These are phyloP conservation scores for Dascillus cervinus DNA, from an alignment of 2,888 invertebrate genomes.

Conservation along the genomic window DNA sequence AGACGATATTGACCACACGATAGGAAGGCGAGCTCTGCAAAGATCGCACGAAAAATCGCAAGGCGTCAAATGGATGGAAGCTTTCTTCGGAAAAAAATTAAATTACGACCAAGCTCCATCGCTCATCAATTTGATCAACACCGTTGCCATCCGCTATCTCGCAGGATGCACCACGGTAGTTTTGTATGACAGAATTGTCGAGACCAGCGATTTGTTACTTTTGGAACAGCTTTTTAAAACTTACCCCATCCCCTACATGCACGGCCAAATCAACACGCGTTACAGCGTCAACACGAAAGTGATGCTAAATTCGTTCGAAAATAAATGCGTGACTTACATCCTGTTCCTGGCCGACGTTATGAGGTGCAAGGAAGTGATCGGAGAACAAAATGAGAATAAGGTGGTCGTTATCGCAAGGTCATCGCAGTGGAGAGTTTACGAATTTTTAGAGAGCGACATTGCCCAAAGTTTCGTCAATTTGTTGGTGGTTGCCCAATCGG, in stretches of 20 bases:
- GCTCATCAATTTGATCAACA: conserved; percentile 52
- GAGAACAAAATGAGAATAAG: conserved; percentile 54
- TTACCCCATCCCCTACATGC: conserved; percentile 52
- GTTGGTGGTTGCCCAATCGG: conserved; percentile 60
- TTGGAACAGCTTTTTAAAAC: conserved; percentile 51
- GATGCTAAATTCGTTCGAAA: conserved; percentile 37
- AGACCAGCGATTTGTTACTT: conserved; percentile 48
- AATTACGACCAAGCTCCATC: conserved; percentile 48
- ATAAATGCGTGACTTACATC: conserved; percentile 57
- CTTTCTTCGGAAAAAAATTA: conserved; percentile 26
- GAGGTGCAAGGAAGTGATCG: conserved; percentile 51
- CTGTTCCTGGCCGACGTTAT: conserved; percentile 60
- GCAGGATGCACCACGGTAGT: conserved; percentile 58
- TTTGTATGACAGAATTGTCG: conserved; percentile 57
- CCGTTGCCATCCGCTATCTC: conserved; percentile 53
- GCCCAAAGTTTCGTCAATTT: conserved; percentile 64
- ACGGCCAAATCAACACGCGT: conserved; percentile 52
- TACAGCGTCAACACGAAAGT: conserved; percentile 44
- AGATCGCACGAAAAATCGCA: conserved; percentile 37
- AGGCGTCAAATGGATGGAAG: conserved; percentile 34
- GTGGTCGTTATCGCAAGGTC: conserved; percentile 62
- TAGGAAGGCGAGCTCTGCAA: conserved; percentile 34
- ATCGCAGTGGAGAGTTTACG: conserved; percentile 67
- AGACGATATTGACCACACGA: too few species aligned
- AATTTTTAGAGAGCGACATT: conserved; percentile 54